Conservation (phyloP, 2,797 vertebrate species). For the Enteromius thamalakanensis region DNA sequence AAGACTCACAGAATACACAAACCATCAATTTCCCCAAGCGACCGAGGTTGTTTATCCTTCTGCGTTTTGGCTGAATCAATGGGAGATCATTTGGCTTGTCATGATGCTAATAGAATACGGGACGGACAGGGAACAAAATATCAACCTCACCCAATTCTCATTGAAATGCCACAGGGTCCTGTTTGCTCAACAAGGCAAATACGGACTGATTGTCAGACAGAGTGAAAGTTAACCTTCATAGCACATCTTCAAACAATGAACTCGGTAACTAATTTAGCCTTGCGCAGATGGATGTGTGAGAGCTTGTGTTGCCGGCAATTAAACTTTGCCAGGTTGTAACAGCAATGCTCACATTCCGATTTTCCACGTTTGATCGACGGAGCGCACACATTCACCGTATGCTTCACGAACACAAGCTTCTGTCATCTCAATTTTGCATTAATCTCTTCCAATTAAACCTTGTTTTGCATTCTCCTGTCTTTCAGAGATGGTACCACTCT, state of each 20-base stretch:
- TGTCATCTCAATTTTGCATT: slow-evolving; percentile 29
- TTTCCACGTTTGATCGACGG: slow-evolving; percentile 7
- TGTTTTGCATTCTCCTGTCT: slow-evolving; percentile 14
- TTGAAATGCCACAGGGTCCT: slow-evolving; percentile 38
- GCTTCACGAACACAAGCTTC: slow-evolving; percentile 11
- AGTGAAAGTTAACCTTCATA: slow-evolving; percentile 35
- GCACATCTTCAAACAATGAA: slow-evolving; percentile 31
- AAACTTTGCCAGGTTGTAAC: slow-evolving; percentile 29
- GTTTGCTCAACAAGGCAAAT: slow-evolving; percentile 36
- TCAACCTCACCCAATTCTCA: slow-evolving; percentile 20
- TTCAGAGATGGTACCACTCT: neutral
- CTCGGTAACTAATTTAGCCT: slow-evolving; percentile 31
- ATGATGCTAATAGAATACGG: slow-evolving; percentile 39
- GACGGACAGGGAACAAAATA: slow-evolving; percentile 19
- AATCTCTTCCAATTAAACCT: slow-evolving; percentile 40
- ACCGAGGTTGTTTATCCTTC: slow-evolving; percentile 37
- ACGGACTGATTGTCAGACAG: slow-evolving; percentile 16
- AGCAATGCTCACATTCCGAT: neutral
- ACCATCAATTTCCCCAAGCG: slow-evolving; percentile 23
- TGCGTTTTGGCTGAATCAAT: slow-evolving; percentile 23
- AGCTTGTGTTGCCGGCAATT: slow-evolving; percentile 10
- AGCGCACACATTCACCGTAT: neutral
- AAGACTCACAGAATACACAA: slow-evolving; percentile 24
- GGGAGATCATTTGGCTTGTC: slow-evolving; percentile 36
- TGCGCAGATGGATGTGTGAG: neutral